phyloP scores from a whole-genome alignment of 1,140 invertebrate genomes.

The Rhyacophila brunnea region DNA sequence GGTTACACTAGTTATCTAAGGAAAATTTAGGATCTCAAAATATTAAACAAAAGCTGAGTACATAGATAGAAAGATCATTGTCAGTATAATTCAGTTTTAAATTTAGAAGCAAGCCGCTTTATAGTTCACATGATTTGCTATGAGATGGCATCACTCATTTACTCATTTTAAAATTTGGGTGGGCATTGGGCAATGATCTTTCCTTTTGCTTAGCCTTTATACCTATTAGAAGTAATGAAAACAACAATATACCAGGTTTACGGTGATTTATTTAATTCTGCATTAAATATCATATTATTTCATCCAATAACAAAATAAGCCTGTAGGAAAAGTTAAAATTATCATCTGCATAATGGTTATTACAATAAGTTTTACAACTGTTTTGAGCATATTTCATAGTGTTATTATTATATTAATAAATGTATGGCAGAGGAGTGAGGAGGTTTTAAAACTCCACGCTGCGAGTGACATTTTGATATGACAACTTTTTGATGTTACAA shows the following conservation, averaged over 20 bases:
- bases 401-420: slow-evolving; percentile 3
- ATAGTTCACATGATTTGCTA: too few species aligned
- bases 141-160: too few species aligned
- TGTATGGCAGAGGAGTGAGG: slow-evolving; percentile 8
- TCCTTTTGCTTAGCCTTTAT: too few species aligned
- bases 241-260: slow-evolving; percentile 16
- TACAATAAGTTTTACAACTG: slow-evolving; percentile 14
- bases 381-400: slow-evolving; percentile 23
- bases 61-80: too few species aligned
- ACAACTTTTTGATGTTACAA: slow-evolving; percentile 9
- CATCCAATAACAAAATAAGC: slow-evolving; percentile 34
- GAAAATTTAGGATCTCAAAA: too few species aligned
- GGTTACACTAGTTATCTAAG: too few species aligned
- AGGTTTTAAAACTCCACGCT: slow-evolving; percentile 5
- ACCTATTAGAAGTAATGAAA: slow-evolving; percentile 2
- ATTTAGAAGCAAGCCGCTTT: too few species aligned
- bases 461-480: slow-evolving; percentile 11
- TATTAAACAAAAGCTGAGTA: too few species aligned
- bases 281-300: slow-evolving; percentile 19
- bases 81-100: too few species aligned
- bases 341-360: slow-evolving; percentile 25
- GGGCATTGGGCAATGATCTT: too few species aligned
- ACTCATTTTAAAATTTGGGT: too few species aligned
- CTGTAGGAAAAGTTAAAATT: slow-evolving; percentile 21
- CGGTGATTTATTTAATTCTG: slow-evolving; percentile 29